Evolutionary conservation across 2,797 vertebrate species (phyloP).

Genomic region (Lacerta bilineata): DNA sequence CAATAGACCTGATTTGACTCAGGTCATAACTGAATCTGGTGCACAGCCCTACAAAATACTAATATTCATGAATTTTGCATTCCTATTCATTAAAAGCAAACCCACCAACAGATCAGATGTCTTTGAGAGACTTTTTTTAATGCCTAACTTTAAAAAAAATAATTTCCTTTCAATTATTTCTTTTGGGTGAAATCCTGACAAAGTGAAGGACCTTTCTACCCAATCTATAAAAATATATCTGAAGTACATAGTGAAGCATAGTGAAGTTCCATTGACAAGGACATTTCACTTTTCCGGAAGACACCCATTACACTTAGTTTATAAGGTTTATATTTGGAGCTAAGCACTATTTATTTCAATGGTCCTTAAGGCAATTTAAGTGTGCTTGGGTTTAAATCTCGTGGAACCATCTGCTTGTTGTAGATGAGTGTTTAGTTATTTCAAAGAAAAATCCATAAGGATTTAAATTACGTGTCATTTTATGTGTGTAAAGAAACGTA

Average conservation of each 20-base stretch:
- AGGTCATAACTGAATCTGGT: too few relatives aligned
- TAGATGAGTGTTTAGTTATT: background rate
- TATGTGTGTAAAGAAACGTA: background rate
- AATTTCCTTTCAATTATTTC: background rate
- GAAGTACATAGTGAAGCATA: background rate
- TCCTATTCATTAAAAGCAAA: background rate
- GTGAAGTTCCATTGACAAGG: background rate
- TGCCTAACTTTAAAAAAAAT: background rate
- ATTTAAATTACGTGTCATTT: background rate
- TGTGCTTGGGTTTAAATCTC: background rate
- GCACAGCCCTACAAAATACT: too few relatives aligned
- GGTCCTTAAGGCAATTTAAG: background rate
- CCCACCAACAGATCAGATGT: background rate
- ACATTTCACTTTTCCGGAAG: background rate
- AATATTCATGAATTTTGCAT: background rate
- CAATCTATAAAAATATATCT: background rate
- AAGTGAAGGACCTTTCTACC: background rate
- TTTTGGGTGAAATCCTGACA: background rate
- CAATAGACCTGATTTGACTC: too few relatives aligned
- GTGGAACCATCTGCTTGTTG: background rate
- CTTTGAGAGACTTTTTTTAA: background rate
- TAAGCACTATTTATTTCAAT: slow-evolving; percentile 10
- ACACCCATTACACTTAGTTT: background rate
- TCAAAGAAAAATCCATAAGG: background rate
- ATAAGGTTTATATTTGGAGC: background rate